Evolutionary conservation across 2,113 vertebrate genomes (phyloP), one percentile per base, ranked within the genome.

Genomic region (Erythrolamprus reginae): DNA sequence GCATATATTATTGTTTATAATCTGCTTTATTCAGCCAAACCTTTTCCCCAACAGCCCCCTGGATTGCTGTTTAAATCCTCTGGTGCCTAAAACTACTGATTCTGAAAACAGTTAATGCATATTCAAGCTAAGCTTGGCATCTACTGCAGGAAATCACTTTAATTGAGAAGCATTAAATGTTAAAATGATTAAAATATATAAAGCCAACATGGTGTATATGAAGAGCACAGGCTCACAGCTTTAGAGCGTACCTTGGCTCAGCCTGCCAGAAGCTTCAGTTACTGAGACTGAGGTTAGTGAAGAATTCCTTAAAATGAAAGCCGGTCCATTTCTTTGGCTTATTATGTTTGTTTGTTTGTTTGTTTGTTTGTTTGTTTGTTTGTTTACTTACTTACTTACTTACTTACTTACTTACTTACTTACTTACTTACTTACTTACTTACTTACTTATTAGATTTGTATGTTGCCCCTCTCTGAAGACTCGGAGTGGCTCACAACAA

Each of bases 1-100:
- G 96, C 96, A 97, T 97, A 97, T 97, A 97, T 97, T 97, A 98
- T 97, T 98, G 97, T 97, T 97, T 97, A 96, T 98, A 98, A 98
- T 98, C 98, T 98, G 97, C 98, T 98, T 98, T 98, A 97, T 97
- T 97, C 95, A 93, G 92, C 96, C 97, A 97, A 97, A 97, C 97
- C 97, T 97, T 96, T 96, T 61, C 77, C 97, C 96, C 95, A 95
- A 95, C 96, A 97, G 97, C 96, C 96, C 91, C 94, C 95, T 87
- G 93, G 97, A 97, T 98, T 98, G 97, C 97, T 96, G 96, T 96
- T 97, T 97, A 98, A 98, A 98, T 98, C 98, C 98, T 97, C 96
- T 88, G 90, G 96, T 97, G 97, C 97, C 98, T 98, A 98, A 98
- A 98, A 98, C 97, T 97, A 97, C 97, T 65, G 92, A 95, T 97